Evolutionary conservation across 1,140 invertebrate genomes (phyloP), one percentile per base, ranked within the genome.

Genomic region (Drosophila baimaii): DNA sequence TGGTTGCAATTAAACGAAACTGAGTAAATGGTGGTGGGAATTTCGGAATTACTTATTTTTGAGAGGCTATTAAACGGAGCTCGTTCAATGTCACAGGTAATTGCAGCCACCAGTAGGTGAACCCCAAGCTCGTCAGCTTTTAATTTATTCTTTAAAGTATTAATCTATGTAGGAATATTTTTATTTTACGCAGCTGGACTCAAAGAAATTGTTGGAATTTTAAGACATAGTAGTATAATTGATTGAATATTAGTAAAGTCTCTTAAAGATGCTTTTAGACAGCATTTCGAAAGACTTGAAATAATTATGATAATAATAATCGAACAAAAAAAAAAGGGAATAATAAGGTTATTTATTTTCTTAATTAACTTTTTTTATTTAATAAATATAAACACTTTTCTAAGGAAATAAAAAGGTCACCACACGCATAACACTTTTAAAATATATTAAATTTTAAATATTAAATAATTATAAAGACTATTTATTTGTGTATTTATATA

Each of bases 1-100:
- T 85, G 83, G 66, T 47, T 1, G 27, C 23, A 25, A 37, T 29
- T 29, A 33, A 68, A 49, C 17, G 23, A 21, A 58, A 49, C 13
- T 7, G 0, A 27, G 17, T 15, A 7, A 52, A n/a, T 4, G 19
- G 19, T n/a, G 31, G 1, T 9, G 31, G 31, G 13, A 54, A 35
- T 23, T 23, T 23, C 1, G 13, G 5, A 35, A 54, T 54, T 35
- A 54, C 31, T 35, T 54, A 35, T 10, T 54, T 54, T 33, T 33
- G 29, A 33, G 49, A n/a, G 7, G 7, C 12, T 31, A 33, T 33
- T 35, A 35, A 52, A 21, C 0, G 19, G 5, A 35, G 8, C 31
- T 3, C 2, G 7, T 33, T 15, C 51, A 54, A 54, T 54, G 51
- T 21, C 51, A n/a, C 8, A 10, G 13, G 29, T 54, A 35, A 33